Base-by-base conservation (phyloP, 2,797 vertebrate species). In the Cryptoblepharus egeriae region DNA sequence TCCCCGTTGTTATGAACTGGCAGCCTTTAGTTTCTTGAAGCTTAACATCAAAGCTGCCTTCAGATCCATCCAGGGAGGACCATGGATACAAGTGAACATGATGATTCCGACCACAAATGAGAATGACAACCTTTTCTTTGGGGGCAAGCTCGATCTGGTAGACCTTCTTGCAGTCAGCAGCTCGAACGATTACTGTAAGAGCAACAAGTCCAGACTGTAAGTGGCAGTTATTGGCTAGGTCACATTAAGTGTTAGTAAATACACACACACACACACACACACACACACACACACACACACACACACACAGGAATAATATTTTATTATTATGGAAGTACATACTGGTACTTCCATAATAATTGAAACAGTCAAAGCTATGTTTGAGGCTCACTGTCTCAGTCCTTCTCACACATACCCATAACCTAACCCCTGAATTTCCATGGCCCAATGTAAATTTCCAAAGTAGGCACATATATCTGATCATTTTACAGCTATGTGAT, bases 1-100 rank as follows among this genome's bases (percentile, higher is more conserved):
- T 88, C 3, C 97, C 97, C 0, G 96, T 97, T 30, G 95, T 95
- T 74, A 99, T 94, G 32, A 97, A 93, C 92, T 99, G 98, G 95
- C 98, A 99, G 94, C 98, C 97, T 94, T 98, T 99, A 7, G 98
- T 99, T 18, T 99, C 98, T 0, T 97, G 82, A 84, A 99, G 95
- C 91, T 99, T 99, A 74, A 96, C 79, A 89, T 99, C 98, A 3
- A 97, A 97, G 83, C 85, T 91, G 72, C 96, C 92, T 86, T 99
- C 98, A 0, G 95, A 95, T 0, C 98, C 98, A 1, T 99, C 98
- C 74, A 99, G 94, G n/a, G 94, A 96, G 2, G 96, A 95, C 98
- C 97, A 99, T 0, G 97, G 95, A 77, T 96, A 97, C 28, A 99
- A 97, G 88, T 99, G 98, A 57, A 99, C 97, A 0, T 99, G 97